Evolutionary conservation across 2,888 invertebrate genomes (phyloP), one percentile per base, ranked within the genome.

Genomic region (Pycnomerus fuliginosus): DNA sequence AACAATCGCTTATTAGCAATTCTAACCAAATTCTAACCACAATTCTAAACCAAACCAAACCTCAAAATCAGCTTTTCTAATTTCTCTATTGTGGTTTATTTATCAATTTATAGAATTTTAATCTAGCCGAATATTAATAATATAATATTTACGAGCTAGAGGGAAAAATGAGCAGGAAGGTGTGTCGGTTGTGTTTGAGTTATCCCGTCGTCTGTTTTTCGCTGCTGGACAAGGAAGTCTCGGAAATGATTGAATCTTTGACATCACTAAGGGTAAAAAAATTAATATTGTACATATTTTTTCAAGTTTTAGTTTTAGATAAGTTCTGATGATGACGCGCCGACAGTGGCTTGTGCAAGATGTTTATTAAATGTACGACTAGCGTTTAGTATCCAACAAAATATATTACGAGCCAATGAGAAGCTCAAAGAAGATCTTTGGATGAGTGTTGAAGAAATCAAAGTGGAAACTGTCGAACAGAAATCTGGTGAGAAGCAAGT

Each of bases 181-280:
- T 44, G 20, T 65, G 65, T 48, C 53, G 65, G 12, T 52, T 65
- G 33, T 65, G 65, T 49, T 48, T 64, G 45, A 37, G 52, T 7
- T 39, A 49, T 24, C 55, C 58, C 1, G 46, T 53, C 17, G 43
- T 58, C 29, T 50, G n/a, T 28, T 48, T 58, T 50, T 62, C 62
- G 5, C 32, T 63, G 15, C 44, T 61, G n/a, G 50, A 55, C 30
- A 52, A 51, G 12, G 52, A 59, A 35, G 50, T 57, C 24, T 44
- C 53, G 14, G 47, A 56, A 38, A 60, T 63, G 52, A 32, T 66
- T 16, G 56, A 58, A 48, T 46, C 56, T 27, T 48, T 66, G 47
- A 62, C 64, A 16, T 58, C 61, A 28, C 57, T 64, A 28, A 55
- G 58, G 53, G 65, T 64, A 15, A 31, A 14, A 24, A 8, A n/a